These are phyloP conservation scores for Lasioglossum morio DNA, from an alignment of 2,888 invertebrate genomes.

Conservation along the genomic window DNA sequence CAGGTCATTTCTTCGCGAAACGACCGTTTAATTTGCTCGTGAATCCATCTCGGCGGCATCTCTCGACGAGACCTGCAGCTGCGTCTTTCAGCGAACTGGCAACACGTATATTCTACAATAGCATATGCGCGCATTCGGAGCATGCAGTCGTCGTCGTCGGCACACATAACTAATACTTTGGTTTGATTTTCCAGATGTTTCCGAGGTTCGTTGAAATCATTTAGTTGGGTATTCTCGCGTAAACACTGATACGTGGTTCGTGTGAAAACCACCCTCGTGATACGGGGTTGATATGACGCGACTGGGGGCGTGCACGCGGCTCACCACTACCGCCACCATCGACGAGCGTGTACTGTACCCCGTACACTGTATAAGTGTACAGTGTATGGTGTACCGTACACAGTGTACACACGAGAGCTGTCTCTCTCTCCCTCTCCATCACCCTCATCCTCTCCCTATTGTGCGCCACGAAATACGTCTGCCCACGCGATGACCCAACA, in stretches of 20 bases:
- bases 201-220: not conserved
- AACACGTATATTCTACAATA: not conserved
- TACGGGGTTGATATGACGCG: conserved; percentile 21
- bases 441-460: not conserved
- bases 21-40: not conserved
- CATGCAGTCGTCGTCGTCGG: not conserved
- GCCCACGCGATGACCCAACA: conserved; percentile 69
- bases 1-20: not conserved
- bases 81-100: not conserved
- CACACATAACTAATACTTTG: not conserved
- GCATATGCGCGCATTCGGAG: not conserved
- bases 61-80: not conserved
- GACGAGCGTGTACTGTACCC: not conserved
- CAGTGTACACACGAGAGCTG: conserved; percentile 15
- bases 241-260: not conserved
- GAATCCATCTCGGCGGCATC: not conserved
- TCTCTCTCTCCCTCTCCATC: not conserved
- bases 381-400: not conserved
- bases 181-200: not conserved
- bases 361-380: not conserved
- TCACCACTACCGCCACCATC: conserved; percentile 29
- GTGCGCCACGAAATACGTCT: conserved; percentile 34
- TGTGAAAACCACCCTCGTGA: conserved; percentile 4
- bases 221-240: not conserved
- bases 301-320: conserved; percentile 11